Base-by-base conservation (phyloP, 2,888 invertebrate species). In the Carabus problematicus region DNA sequence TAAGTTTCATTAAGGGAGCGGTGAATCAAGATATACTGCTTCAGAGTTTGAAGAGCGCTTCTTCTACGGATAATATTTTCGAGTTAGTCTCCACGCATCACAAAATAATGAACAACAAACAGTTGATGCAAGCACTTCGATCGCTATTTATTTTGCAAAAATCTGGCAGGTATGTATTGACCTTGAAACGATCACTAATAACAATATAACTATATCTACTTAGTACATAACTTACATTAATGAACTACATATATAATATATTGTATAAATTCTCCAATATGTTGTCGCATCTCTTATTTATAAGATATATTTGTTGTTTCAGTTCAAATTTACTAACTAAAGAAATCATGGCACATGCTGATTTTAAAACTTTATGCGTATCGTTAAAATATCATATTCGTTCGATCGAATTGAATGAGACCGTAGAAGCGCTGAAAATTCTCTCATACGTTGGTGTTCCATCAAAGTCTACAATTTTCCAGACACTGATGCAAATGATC, bases 401-500 rank as follows among this genome's bases (percentile, higher is more conserved):
- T 19, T 77, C 80, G 1, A 78, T 88, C 2, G 85, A 86, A 41
- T 19, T 81, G 7, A 77, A 83, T 68, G 88, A 90, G 64, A 80
- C 84, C 0, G 82, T 91, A 1, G 86, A 87, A 71, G 85, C 87
- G 0, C 78, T 87, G 6, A 90, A 89, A 80, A 80, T 86, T 0
- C 78, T 91, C 0, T 82, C 83, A 0, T 86, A 82, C 75, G 80
- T 91, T 4, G 83, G 86, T 8, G 86, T 90, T 0, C 85, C 88
- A 0, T 80, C 83, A 0, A 82, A 87, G 43, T 86, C 87, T 54
- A 78, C 85, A 1, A 84, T 91, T 39, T 81, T 87, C 14, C 88
- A 89, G 78, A 85, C 86, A 0, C 78, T 91, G 70, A 81, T 92
- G 9, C 89, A 91, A 75, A 79, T 90, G 45, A 78, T 91, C 12